Evolutionary conservation across 2,888 invertebrate genomes (phyloP).

Genomic region (Eumacrocentrus americanus): DNA sequence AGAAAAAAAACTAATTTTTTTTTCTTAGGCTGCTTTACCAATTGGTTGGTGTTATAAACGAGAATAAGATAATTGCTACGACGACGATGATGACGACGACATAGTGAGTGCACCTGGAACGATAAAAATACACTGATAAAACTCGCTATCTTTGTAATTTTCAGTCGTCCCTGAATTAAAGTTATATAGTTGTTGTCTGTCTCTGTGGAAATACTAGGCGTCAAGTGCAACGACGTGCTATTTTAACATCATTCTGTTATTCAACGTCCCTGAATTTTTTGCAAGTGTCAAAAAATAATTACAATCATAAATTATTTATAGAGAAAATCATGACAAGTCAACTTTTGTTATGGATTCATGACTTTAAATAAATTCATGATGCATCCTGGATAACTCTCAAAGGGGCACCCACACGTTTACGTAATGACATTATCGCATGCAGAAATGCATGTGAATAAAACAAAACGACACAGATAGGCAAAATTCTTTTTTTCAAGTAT

Average conservation of each 20-base stretch:
- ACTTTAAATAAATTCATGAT: not conserved
- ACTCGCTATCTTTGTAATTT: constrained; percentile 28
- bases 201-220: too few relatives aligned
- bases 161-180: constrained; percentile 25
- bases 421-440: constrained; percentile 10
- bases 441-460: not conserved
- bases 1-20: not conserved
- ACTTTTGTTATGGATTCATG: too few relatives aligned
- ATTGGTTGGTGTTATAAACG: not conserved
- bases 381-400: not conserved
- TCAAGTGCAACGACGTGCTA: too few relatives aligned
- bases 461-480: not conserved
- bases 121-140: constrained; percentile 36
- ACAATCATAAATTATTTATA: too few relatives aligned
- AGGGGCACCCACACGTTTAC: not conserved
- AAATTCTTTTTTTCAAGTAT: not conserved
- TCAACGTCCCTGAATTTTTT: too few relatives aligned
- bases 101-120: constrained; percentile 27
- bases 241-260: too few relatives aligned
- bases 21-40: not conserved
- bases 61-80: not conserved
- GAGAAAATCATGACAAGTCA: too few relatives aligned
- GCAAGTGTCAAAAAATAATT: too few relatives aligned
- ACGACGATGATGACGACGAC: constrained; percentile 9
- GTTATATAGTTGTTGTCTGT: constrained; percentile 15